phyloP scores from a whole-genome alignment of 2,888 invertebrate genomes.

The Agrotis puta region DNA sequence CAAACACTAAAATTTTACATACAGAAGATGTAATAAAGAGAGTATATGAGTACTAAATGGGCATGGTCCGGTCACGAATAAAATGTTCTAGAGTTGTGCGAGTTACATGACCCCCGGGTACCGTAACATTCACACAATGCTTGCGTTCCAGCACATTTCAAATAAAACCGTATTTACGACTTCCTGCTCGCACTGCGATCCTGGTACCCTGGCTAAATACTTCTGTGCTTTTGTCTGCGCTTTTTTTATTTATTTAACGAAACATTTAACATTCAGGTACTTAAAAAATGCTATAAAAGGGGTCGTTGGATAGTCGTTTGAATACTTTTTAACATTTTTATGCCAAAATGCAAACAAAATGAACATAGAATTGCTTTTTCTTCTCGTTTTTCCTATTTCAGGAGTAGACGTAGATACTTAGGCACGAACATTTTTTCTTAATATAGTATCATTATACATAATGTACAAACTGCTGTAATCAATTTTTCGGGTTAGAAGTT shows the following conservation, averaged over 20 bases:
- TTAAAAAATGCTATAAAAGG: conserved; percentile 58
- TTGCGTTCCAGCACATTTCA: conserved; percentile 79
- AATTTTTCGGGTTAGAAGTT: too few species aligned
- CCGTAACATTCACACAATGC: conserved; percentile 79
- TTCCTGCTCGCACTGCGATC: conserved; percentile 72
- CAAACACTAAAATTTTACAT: conserved; percentile 42
- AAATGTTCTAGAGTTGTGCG: conserved; percentile 75
- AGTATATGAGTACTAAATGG: conserved; percentile 59
- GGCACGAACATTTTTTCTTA: background rate
- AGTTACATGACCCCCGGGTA: conserved; percentile 79
- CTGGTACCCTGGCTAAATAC: conserved; percentile 68
- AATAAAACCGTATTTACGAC: conserved; percentile 85
- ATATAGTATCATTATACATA: too few species aligned
- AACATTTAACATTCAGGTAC: conserved; percentile 61
- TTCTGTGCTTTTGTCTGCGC: conserved; percentile 53
- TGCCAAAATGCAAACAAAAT: conserved; percentile 43
- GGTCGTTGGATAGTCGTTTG: conserved; percentile 49
- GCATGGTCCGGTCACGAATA: conserved; percentile 71
- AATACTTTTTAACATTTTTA: conserved; percentile 40
- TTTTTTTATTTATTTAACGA: conserved; percentile 61
- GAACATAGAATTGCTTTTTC: conserved; percentile 23
- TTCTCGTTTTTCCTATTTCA: conserved; percentile 18
- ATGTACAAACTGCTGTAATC: too few species aligned
- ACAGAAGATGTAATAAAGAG: conserved; percentile 50
- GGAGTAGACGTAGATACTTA: background rate